phyloP scores from a whole-genome alignment of 2,113 vertebrate genomes.

The Mellivora capensis region DNA sequence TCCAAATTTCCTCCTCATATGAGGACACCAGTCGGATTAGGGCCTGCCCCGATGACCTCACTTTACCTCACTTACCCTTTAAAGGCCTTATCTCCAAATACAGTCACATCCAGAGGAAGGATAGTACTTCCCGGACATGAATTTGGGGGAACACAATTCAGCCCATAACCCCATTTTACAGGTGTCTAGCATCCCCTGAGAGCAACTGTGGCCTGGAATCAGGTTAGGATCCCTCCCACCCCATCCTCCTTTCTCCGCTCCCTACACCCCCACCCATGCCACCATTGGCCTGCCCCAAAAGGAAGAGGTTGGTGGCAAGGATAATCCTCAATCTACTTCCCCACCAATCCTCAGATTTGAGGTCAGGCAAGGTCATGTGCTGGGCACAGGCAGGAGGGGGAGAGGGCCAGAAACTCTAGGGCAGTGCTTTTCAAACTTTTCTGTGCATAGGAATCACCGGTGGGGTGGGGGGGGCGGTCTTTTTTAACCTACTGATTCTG shows the following conservation, averaged over 20 bases:
- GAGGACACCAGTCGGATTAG: not conserved
- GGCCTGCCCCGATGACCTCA: not conserved
- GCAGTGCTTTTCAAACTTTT: not conserved
- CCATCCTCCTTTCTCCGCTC: not conserved
- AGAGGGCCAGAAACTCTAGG: not conserved
- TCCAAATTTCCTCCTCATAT: not conserved
- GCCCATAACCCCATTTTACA: not conserved
- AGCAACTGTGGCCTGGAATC: not conserved
- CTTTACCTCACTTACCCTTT: not conserved
- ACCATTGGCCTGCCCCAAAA: not conserved
- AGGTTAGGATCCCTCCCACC: too few relatives aligned
- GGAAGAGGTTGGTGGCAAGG: not conserved
- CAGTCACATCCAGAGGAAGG: not conserved
- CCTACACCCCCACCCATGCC: not conserved
- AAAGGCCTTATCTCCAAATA: not conserved
- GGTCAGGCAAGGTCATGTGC: not conserved
- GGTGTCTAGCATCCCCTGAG: not conserved
- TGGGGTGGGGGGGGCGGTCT: fast-evolving
- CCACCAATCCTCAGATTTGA: not conserved
- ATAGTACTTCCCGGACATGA: not conserved
- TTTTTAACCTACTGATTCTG: not conserved
- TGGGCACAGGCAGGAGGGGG: not conserved
- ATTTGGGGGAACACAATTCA: not conserved
- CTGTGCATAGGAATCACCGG: not conserved
- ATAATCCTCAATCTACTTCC: not conserved